Conservation (phyloP, 1,140 invertebrate genomes). For the Metopolophium dirhodum region DNA sequence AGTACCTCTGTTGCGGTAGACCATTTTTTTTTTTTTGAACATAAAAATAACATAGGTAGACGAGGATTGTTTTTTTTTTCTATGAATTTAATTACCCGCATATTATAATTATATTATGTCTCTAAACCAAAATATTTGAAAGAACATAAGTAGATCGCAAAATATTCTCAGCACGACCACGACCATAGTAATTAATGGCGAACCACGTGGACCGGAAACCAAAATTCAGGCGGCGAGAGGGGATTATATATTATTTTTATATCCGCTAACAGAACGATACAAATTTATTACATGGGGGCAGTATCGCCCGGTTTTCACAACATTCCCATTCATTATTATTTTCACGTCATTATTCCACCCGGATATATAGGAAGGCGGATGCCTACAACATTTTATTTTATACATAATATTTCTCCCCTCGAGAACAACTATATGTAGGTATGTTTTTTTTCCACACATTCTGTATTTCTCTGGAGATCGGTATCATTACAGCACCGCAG, state of each 20-base stretch:
- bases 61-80: neutral
- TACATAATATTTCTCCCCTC: neutral
- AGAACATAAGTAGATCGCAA: neutral
- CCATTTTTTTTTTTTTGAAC: too few species aligned
- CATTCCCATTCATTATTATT: constrained; percentile 22
- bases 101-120: too few species aligned
- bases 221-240: neutral
- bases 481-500: neutral
- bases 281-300: neutral
- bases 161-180: neutral
- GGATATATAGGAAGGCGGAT: neutral
- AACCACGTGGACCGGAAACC: constrained; percentile 17
- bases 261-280: neutral
- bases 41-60: too few species aligned
- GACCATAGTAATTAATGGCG: neutral
- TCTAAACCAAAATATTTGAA: neutral
- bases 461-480: neutral
- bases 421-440: neutral
- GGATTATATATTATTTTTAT: neutral
- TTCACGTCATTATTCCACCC: neutral
- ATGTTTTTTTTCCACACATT: neutral
- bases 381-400: neutral
- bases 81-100: neutral
- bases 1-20: too few species aligned
- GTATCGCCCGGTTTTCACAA: neutral